These are phyloP conservation scores for Macropis europaea DNA, from an alignment of 2,888 invertebrate genomes.

Conservation along the genomic window DNA sequence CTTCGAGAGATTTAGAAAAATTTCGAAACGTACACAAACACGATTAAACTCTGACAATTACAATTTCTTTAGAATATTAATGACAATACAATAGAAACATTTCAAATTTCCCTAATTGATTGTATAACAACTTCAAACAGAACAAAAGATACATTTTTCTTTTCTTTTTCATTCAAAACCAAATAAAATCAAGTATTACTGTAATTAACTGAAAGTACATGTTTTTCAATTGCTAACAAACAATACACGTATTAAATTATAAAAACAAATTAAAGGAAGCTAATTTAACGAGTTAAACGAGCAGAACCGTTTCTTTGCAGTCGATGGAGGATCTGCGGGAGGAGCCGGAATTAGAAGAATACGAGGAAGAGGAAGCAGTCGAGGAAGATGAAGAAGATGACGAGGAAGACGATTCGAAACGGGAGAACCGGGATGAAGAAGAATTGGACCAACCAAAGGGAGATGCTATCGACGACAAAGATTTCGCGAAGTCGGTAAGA, in stretches of 20 bases:
- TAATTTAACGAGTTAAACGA: neutral
- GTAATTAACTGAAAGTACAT: too few species aligned
- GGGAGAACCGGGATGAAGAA: constrained; percentile 61
- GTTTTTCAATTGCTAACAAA: too few species aligned
- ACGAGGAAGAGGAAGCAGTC: constrained; percentile 73
- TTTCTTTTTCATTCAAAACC: too few species aligned
- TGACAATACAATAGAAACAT: too few species aligned
- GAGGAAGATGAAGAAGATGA: constrained; percentile 74
- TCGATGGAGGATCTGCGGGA: constrained; percentile 78
- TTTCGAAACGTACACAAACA: neutral
- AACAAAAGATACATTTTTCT: too few species aligned
- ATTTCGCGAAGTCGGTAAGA: constrained; percentile 66
- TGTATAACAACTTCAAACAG: too few species aligned
- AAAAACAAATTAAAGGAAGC: neutral
- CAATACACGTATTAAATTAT: too few species aligned
- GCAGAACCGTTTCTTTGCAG: constrained; percentile 50
- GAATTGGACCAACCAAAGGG: constrained; percentile 43
- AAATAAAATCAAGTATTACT: too few species aligned
- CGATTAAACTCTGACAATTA: too few species aligned
- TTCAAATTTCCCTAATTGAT: too few species aligned
- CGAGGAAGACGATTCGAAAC: constrained; percentile 73
- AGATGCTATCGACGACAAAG: constrained; percentile 60
- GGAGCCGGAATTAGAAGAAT: constrained; percentile 78
- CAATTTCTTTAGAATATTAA: too few species aligned
- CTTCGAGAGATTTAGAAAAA: constrained; percentile 9